A percentile compares a stretch with the other conserved stretches of the same genome.
Evolutionary conservation across 2,797 vertebrate species (phyloP).

Genomic region (Myotis pilosus): DNA sequence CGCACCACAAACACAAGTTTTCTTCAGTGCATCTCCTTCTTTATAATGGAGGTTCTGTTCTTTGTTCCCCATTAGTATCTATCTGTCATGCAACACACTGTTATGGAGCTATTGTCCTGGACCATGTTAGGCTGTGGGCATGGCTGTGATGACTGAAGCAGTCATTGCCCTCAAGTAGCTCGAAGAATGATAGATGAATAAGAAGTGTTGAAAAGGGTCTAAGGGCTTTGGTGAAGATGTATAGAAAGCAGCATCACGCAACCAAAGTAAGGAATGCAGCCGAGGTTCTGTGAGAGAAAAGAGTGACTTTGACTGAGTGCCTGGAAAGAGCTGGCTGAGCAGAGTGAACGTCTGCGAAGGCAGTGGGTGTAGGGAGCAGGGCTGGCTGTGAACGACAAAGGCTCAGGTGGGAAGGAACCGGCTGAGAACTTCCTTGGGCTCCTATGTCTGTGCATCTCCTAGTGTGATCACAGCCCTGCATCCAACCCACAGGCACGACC

Average conservation of each 20-base stretch:
- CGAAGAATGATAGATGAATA: background rate
- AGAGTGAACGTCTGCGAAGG: background rate
- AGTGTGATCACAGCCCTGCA: rapidly evolving
- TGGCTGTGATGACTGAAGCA: background rate
- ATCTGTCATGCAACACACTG: background rate
- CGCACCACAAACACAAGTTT: background rate
- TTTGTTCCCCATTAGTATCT: too few relatives aligned
- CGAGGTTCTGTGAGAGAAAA: background rate
- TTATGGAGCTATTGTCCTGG: background rate
- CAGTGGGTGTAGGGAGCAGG: background rate
- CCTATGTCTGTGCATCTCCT: background rate
- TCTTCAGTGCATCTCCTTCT: rapidly evolving
- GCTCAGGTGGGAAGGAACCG: background rate
- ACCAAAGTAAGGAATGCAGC: background rate
- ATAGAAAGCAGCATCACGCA: background rate
- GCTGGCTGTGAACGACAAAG: background rate
- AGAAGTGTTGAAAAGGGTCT: background rate
- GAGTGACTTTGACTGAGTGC: rapidly evolving
- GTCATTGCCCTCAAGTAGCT: background rate
- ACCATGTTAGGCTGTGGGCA: background rate
- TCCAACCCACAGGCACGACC: rapidly evolving
- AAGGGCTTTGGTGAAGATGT: background rate
- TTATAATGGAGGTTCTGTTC: background rate
- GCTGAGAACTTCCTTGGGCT: too few relatives aligned
- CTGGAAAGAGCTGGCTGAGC: background rate